Evolutionary conservation across 2,797 vertebrate species (phyloP).

Genomic region (Cirrhinus mrigala): DNA sequence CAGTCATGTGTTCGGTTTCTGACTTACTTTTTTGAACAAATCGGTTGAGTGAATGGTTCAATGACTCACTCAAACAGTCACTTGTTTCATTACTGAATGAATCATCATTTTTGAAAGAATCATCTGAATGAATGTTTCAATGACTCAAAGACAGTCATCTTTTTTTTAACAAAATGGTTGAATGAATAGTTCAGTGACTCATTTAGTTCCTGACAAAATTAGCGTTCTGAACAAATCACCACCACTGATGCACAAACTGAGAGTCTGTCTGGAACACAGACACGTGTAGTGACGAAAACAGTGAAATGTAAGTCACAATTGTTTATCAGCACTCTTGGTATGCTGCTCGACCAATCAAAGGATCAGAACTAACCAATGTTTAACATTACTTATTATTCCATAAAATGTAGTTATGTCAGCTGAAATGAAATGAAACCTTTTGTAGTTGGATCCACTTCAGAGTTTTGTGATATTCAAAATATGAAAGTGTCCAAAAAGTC

Average conservation of each 20-base stretch:
- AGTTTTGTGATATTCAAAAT: not conserved
- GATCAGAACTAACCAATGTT: not conserved
- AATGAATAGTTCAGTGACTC: slow-evolving; percentile 1
- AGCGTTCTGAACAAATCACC: not conserved
- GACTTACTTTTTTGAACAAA: not conserved
- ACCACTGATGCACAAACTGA: not conserved
- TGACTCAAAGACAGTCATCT: not conserved
- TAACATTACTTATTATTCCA: not conserved
- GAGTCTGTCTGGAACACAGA: not conserved
- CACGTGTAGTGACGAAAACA: not conserved
- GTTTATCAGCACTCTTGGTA: not conserved
- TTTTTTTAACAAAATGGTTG: not conserved
- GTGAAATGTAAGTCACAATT: not conserved
- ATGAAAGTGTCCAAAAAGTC: not conserved
- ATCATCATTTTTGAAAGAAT: not conserved
- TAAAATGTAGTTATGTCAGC: not conserved
- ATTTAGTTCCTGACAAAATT: not conserved
- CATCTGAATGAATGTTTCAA: not conserved
- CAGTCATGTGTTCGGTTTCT: not conserved
- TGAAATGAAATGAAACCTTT: not conserved
- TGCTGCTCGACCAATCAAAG: not conserved
- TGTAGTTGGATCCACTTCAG: not conserved
- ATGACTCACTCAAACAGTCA: not conserved
- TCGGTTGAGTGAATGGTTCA: not conserved
- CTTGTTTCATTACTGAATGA: not conserved